These are phyloP conservation scores for Jacana jacana DNA, from an alignment of 2,113 vertebrate species.

Conservation along the genomic window DNA sequence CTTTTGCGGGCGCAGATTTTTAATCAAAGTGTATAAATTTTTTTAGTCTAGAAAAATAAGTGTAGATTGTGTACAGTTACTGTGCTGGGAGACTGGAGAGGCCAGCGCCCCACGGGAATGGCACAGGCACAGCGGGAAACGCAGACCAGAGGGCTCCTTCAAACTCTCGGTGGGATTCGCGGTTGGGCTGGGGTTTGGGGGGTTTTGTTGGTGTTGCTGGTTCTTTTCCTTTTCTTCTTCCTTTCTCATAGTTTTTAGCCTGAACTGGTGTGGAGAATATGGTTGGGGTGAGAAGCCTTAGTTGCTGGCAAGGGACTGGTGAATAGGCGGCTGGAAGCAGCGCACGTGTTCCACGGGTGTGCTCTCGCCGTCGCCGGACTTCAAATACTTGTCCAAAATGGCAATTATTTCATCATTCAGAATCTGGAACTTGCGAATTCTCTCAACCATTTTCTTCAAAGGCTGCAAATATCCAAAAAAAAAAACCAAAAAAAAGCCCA, in stretches of 20 bases:
- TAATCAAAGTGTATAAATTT: constrained; percentile 73
- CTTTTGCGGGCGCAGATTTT: constrained; percentile 13
- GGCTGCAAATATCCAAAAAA: constrained; percentile 73
- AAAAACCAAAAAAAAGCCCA: neutral
- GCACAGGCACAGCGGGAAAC: constrained; percentile 51
- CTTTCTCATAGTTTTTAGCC: neutral
- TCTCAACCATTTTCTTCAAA: constrained; percentile 98
- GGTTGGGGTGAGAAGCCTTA: constrained; percentile 11
- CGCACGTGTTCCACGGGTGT: constrained; percentile 95
- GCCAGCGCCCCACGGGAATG: neutral
- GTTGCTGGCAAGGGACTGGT: constrained; percentile 96
- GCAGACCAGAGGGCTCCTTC: neutral
- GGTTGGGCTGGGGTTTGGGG: no score
- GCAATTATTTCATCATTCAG: constrained; percentile 94
- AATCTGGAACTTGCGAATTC: constrained; percentile 96
- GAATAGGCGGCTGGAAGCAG: constrained; percentile 98
- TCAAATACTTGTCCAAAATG: constrained; percentile 95
- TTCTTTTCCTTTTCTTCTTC: neutral
- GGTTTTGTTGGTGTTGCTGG: neutral
- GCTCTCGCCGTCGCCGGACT: constrained; percentile 92
- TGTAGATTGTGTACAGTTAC: constrained; percentile 72
- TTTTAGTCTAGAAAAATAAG: constrained; percentile 79
- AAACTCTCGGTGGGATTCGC: neutral
- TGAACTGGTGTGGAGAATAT: neutral
- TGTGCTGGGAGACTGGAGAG: constrained; percentile 56